Evolutionary conservation across 2,797 vertebrate genomes (phyloP).

Genomic region (Sebastes hubbsi): DNA sequence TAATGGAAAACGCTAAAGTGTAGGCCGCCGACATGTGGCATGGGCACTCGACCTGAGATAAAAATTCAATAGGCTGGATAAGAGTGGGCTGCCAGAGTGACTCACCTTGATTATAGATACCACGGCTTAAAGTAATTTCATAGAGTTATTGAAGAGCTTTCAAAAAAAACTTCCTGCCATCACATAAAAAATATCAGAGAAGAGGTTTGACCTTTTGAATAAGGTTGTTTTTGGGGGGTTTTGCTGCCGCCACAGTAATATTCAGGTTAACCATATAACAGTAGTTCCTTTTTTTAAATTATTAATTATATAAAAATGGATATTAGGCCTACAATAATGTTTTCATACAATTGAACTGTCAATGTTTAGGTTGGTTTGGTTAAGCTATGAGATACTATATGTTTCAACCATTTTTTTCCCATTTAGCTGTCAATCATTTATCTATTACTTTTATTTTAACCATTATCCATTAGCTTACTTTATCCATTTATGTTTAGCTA

Average conservation of each 20-base stretch:
- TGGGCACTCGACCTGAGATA: constrained; percentile 49
- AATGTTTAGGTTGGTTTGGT: neutral
- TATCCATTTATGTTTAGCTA: neutral
- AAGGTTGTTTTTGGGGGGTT: neutral
- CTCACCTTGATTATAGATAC: constrained; percentile 63
- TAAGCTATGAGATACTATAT: neutral
- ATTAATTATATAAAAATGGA: neutral
- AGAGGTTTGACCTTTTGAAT: constrained; percentile 18
- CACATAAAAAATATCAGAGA: neutral
- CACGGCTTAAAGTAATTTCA: constrained; percentile 33
- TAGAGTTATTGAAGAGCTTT: neutral
- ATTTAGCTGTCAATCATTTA: neutral
- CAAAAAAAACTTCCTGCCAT: constrained; percentile 1
- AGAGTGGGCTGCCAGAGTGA: constrained; percentile 39
- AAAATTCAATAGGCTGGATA: constrained; percentile 54
- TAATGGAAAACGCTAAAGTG: constrained; percentile 37
- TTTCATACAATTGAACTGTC: neutral
- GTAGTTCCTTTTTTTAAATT: neutral
- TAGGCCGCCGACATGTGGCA: neutral
- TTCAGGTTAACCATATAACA: neutral
- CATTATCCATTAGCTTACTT: neutral
- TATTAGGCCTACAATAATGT: neutral
- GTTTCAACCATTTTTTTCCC: neutral
- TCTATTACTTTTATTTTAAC: neutral
- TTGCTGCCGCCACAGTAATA: neutral